Base-by-base conservation (phyloP, 53 echinoderm and acorn worm genomes). In the Crossaster papposus region DNA sequence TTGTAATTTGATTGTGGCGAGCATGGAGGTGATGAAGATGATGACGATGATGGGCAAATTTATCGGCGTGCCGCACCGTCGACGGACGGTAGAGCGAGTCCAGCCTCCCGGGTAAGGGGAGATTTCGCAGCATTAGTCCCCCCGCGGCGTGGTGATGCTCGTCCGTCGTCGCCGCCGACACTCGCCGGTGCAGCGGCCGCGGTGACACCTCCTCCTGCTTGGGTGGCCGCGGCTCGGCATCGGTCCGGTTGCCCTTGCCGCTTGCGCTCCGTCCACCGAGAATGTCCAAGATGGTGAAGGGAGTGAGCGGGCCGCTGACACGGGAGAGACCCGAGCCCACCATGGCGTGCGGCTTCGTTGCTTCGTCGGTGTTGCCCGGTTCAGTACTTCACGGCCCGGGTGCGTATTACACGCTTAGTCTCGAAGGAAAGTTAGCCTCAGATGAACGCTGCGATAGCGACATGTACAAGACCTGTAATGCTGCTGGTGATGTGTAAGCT, bases 281-380 rank as follows among this genome's bases (percentile, higher is more conserved):
- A 90, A 95, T 95, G 75, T 95, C 95, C 38, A 91, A 64, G 50
- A 95, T 95, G 1, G 93, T 91, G 88, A 95, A 95, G 34, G 95
- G 95, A 15, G 95, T 95, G 2, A 93, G 85, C 79, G 91, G 79
- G n/a, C 37, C 68, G 77, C 76, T 83, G 58, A 58, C 58, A 32
- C 87, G 87, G 62, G 87, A 30, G 35, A 77, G 77, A 26, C 76
- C 13, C 30, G 87, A 36, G 37, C 77, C 87, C 14, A 87, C 87
- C 87, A 87, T 87, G 76, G 62, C 63, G 76, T 30, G 15, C 12
- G 58, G 58, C 58, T 58, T 58, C 58, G n/a, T 58, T 2, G 58
- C 58, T 18, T 15, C 58, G 58, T 20, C 22, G 58, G 22, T 58
- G 58, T 44, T 44, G 68, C 68, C 68, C 24, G 68, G 28, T 68